phyloP scores from a whole-genome alignment of 2,888 invertebrate species.

The Cynaeus angustus region DNA sequence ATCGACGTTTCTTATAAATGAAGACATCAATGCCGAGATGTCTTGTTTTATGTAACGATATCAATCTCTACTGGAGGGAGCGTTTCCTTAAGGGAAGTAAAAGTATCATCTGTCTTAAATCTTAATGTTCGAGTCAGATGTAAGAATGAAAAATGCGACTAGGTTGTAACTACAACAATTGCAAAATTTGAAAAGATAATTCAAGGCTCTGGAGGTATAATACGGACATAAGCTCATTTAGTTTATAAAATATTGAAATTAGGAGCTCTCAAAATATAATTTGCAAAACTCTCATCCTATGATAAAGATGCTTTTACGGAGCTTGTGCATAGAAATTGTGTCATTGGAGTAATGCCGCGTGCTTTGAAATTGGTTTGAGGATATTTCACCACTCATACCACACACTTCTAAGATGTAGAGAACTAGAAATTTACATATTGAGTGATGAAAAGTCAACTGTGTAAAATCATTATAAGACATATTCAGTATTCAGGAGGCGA shows the following conservation, averaged over 20 bases:
- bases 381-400: constrained; percentile 30
- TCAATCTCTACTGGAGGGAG: constrained; percentile 34
- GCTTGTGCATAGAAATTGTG: constrained; percentile 41
- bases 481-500: constrained; percentile 36
- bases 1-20: constrained; percentile 39
- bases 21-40: constrained; percentile 34
- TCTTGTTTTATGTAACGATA: constrained; percentile 42
- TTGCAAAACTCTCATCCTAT: constrained; percentile 31
- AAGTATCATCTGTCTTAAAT: constrained; percentile 41
- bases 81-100: constrained; percentile 36
- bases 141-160: constrained; percentile 28
- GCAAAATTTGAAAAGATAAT: constrained; percentile 3
- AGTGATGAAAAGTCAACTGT: constrained; percentile 42
- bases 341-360: constrained; percentile 35
- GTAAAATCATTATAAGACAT: constrained; percentile 43
- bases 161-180: constrained; percentile 21
- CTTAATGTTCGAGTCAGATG: constrained; percentile 35
- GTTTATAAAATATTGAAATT: constrained; percentile 37
- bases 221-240: constrained; percentile 12
- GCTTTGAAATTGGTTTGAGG: constrained; percentile 33
- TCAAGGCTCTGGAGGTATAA: background rate
- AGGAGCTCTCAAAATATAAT: constrained; percentile 33
- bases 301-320: constrained; percentile 35
- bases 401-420: constrained; percentile 36
- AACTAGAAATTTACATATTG: constrained; percentile 42